Base-by-base conservation (phyloP, 2,888 invertebrate species). In the Lampropteryx suffumata region DNA sequence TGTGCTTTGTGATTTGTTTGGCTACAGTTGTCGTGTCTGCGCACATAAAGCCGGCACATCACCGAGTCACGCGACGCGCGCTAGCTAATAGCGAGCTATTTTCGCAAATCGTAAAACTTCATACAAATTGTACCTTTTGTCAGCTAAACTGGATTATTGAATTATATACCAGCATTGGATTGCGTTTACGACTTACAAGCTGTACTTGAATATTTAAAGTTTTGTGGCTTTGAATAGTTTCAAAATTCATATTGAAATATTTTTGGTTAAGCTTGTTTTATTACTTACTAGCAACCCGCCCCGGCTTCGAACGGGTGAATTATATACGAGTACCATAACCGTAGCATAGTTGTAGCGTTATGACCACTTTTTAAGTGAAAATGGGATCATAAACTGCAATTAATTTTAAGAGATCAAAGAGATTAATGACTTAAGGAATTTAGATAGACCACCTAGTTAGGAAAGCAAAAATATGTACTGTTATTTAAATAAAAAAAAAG, bases 141-240 rank as follows among this genome's bases (percentile, higher is more conserved):
- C 43, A 52, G 47, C 34, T 33, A 27, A 26, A 42, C 21, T 51
- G 35, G 41, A 32, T 37, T 47, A 48, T 47, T 42, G 39, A 43
- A 47, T 48, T 39, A 39, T 35, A 43, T 34, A n/a, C 43, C 41
- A 43, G 21, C 17, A 28, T 30, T 24, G 17, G 37, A 30, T 47
- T 26, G 42, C 36, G 28, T 37, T 51, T 28, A 28, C 24, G 10
- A 1, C 30, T 14, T 26, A 33, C 46, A 27, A 32, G 12, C 12
- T 37, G 33, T 42, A 42, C 37, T 52, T 39, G 42, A 47, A 47
- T 41, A 48, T 40, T 50, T 46, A 33, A 51, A 42, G 40, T 39
- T 33, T 26, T 24, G 29, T 33, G 42, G 42, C 37, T 47, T 47
- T 29, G 42, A 29, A 45, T 9, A 12, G 33, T 28, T 21, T n/a